Evolutionary conservation across 2,888 invertebrate genomes (phyloP).

Genomic region (Tenodera sinensis): DNA sequence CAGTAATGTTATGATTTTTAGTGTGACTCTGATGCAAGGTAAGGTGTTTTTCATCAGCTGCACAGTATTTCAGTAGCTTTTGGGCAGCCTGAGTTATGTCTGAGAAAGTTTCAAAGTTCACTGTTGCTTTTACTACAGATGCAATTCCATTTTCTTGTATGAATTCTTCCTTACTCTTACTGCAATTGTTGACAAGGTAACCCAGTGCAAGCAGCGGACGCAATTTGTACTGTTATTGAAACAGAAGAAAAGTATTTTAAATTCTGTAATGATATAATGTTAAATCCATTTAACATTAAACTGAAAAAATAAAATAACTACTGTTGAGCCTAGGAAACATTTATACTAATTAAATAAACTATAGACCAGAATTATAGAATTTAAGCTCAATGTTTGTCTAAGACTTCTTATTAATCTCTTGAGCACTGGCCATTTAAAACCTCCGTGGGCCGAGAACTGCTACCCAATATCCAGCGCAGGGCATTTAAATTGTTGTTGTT

Average conservation of each 20-base stretch:
- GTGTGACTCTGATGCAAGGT: background rate
- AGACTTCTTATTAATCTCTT: no score
- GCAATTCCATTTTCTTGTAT: conserved; percentile 5
- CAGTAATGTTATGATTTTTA: background rate
- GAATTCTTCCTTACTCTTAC: conserved; percentile 8
- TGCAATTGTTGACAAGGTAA: conserved; percentile 1
- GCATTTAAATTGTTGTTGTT: no score
- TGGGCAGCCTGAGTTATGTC: background rate
- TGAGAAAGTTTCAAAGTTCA: background rate
- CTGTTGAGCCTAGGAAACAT: no score
- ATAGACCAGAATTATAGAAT: no score
- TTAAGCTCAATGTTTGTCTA: no score
- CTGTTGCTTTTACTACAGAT: conserved; percentile 5
- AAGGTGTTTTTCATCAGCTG: background rate
- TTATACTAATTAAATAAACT: no score
- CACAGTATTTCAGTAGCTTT: conserved; percentile 4
- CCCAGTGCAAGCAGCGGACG: background rate
- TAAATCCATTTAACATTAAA: no score
- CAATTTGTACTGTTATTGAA: conserved; percentile 15
- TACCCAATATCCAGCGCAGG: no score
- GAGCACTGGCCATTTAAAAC: no score
- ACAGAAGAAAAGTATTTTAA: background rate
- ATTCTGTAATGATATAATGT: background rate
- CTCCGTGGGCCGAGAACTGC: no score
- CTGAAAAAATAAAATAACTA: no score